Evolutionary conservation across 2,888 invertebrate species (phyloP), one percentile per base, ranked within the genome.

Genomic region (Asteroscopus sphinx): DNA sequence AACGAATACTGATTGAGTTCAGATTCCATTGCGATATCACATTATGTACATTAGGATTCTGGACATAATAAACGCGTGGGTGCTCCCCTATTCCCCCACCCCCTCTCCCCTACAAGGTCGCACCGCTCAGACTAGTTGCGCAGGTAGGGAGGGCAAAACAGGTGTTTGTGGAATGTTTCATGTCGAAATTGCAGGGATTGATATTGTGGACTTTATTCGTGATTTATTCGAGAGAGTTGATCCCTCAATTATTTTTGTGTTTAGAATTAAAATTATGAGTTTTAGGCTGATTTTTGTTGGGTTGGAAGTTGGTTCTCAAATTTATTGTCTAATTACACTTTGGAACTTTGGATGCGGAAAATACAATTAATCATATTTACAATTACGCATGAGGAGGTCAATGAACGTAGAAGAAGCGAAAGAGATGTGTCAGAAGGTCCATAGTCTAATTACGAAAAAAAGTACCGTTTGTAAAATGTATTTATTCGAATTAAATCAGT

Each of bases 1-100:
- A 63, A 53, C 41, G 13, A 16, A 46, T 46, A 35, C 42, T 67
- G 57, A 72, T 76, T 64, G 53, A 56, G 64, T 47, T 33, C 32
- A 45, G 53, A 45, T 64, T 58, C 48, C 39, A 66, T 56, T 59
- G 56, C 61, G 40, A 60, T 76, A 68, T 62, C 56, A 59, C 40
- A 58, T 57, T 75, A 74, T 64, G 60, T 76, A 67, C 61, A 67
- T 66, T 75, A 60, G 66, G 59, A 78, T 69, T 73, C 64, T 76
- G 77, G 70, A 59, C 70, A 55, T 60, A 67, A 63, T 60, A 70
- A 56, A 47, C 47, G 56, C 53, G 77, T 73, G 66, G 74, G 77
- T 47, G 59, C 48, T 56, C 35, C 48, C 41, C 39, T 54, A 39
- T 39, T 44, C 41, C 39, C 44, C 51, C 42, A 17, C 11, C 45